Base-by-base conservation (phyloP, 2,113 vertebrate genomes). In the Apeltes quadracus region DNA sequence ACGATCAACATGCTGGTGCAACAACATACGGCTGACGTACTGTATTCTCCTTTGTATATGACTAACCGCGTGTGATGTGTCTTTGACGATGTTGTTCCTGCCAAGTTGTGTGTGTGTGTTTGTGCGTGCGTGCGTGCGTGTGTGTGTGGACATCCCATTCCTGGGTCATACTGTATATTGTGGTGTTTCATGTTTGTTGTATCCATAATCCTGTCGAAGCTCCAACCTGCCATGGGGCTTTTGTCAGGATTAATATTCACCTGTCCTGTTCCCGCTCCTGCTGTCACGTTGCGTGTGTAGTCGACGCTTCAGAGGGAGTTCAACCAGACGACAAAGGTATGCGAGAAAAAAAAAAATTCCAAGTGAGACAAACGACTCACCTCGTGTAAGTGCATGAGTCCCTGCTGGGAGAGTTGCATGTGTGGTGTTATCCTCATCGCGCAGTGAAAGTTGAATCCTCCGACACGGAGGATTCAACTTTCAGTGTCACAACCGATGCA, bases 291-390 rank as follows among this genome's bases (percentile, higher is more conserved):
- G 68, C 83, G 79, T 90, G 87, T 87, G 84, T 81, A 91, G 76
- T 88, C 79, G 76, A 50, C 91, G 84, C 51, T 84, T 87, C 86
- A 83, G 91, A 90, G 27, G 90, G 82, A 86, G 74, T 68, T 61
- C 86, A 78, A 9, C 72, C 69, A 23, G 87, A 87, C 20, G 87
- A 91, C 83, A 88, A 90, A 93, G 92, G 93, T 93, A 94, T 78
- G 91, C 78, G 61, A 85, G 78, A 62, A 65, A 69, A 79, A 73
- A 67, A 29, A 38, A 85, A 29, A 29, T 3, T 5, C 54, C 41
- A 0, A 46, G 84, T 62, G 14, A 53, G 81, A 83, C 76, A 79
- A 89, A 61, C 56, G 23, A 77, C 75, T 86, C 69, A 71, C 62
- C 70, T 64, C 61, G 62, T 84, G 64, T 78, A 72, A 75, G 69